Conservation (phyloP, 2,113 vertebrate genomes). For the Pteropus alecto region DNA sequence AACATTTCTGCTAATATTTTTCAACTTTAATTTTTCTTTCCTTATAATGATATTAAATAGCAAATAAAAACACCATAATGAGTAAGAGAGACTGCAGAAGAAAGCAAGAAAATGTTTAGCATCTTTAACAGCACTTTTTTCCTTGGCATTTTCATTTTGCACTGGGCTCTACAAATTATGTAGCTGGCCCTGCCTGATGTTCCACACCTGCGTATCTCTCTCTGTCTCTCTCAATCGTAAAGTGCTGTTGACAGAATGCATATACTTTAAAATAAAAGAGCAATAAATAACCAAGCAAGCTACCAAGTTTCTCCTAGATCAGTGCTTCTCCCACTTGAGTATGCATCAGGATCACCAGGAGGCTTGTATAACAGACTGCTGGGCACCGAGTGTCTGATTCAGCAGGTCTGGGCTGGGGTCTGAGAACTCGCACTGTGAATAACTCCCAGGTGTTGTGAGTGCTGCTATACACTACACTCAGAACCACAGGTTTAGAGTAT, state of each 20-base stretch:
- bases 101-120: background rate
- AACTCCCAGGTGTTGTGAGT: background rate
- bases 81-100: background rate
- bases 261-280: conserved; percentile 49
- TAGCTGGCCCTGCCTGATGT: background rate
- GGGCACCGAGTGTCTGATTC: background rate
- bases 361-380: background rate
- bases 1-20: background rate
- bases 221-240: background rate
- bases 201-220: background rate
- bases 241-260: background rate
- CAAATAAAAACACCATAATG: background rate
- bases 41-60: background rate
- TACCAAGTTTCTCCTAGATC: conserved; percentile 31
- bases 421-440: background rate
- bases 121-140: background rate
- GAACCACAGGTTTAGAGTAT: background rate
- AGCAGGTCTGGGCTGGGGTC: background rate
- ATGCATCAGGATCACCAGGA: background rate
- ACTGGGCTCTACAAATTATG: background rate
- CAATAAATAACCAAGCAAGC: background rate
- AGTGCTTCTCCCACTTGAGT: background rate
- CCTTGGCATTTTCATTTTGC: background rate
- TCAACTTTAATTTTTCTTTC: background rate
- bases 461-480: background rate